Percentiles rank a stretch among this genome's conserved stretches.
phyloP scores from a whole-genome alignment of 2,113 vertebrate species.

The Stegostoma tigrinum region DNA sequence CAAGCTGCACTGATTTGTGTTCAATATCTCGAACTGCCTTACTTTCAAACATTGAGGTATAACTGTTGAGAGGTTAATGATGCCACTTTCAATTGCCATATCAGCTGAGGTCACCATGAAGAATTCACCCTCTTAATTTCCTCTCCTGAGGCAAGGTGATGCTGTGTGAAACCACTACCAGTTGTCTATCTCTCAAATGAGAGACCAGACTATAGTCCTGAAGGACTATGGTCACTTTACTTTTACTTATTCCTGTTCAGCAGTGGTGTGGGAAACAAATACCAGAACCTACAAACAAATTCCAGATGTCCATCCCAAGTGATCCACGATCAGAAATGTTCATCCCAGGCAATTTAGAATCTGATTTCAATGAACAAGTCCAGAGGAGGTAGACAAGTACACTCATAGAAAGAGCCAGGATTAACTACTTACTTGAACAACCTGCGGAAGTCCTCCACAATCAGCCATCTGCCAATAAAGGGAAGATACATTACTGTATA shows the following conservation, averaged over 20 bases:
- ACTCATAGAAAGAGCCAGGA: not conserved
- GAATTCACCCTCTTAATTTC: too few relatives aligned
- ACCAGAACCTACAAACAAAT: not conserved
- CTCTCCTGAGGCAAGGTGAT: too few relatives aligned
- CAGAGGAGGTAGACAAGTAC: not conserved
- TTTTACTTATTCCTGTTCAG: too few relatives aligned
- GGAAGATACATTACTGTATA: not conserved
- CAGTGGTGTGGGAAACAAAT: too few relatives aligned
- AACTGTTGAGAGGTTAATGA: not conserved
- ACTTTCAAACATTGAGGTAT: not conserved
- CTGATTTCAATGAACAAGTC: not conserved
- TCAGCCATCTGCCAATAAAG: conserved; percentile 79
- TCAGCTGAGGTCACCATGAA: too few relatives aligned
- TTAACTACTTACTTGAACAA: conserved; percentile 74
- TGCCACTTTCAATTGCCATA: too few relatives aligned
- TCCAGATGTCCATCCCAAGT: not conserved
- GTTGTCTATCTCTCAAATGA: too few relatives aligned
- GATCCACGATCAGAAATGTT: not conserved
- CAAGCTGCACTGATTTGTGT: not conserved
- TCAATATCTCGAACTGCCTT: not conserved
- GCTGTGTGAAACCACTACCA: too few relatives aligned
- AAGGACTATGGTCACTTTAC: too few relatives aligned
- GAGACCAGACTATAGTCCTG: too few relatives aligned
- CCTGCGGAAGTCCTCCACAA: conserved; percentile 88
- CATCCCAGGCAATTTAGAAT: not conserved